Evolutionary conservation across 2,113 vertebrate species (phyloP), one percentile per base, ranked within the genome.

Genomic region (Nycticryphes semicollaris): DNA sequence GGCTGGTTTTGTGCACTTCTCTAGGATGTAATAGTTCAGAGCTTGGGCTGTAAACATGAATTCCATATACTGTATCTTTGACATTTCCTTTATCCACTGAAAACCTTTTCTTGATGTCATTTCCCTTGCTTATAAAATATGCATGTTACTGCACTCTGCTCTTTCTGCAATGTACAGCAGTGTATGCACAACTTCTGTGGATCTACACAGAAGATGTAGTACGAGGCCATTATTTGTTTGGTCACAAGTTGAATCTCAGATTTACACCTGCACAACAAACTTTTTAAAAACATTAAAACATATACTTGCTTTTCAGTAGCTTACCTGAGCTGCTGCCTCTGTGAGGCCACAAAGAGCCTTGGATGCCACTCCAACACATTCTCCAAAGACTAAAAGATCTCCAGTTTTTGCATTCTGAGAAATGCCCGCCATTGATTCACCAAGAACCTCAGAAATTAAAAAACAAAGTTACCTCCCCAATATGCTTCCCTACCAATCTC

Each of bases 401-500:
- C 99, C 99, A 0, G 98, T 99, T 97, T 99, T 99, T 92, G 99
- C 99, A 80, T 99, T 99, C 96, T 99, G 99, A 15, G 99, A 99
- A 97, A 99, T 99, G 39, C 99, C 99, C 0, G 99, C 99, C 99
- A 99, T 99, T 0, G 99, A 99, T 96, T 99, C 99, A 13, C 99
- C 99, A 5, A 99, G 98, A 84, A 99, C 98, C 99, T 99, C 93
- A 83, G 66, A 91, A 90, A 94, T 74, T 23, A 76, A 84, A 91
- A 62, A 41, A 41, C 5, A 72, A 70, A 74, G 62, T 75, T 81
- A 95, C 3, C 31, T 47, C 45, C 25, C 33, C 50, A 67, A n/a
- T 33, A 47, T 7, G 22, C 54, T 76, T 74, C 25, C 17, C 35
- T 69, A 15, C 23, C n/a, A 43, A 23, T 24, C 21, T 19, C 73